Percentiles rank a stretch among this genome's conserved stretches.
phyloP scores from a whole-genome alignment of 2,797 vertebrate genomes.

The Ceryle rudis region DNA sequence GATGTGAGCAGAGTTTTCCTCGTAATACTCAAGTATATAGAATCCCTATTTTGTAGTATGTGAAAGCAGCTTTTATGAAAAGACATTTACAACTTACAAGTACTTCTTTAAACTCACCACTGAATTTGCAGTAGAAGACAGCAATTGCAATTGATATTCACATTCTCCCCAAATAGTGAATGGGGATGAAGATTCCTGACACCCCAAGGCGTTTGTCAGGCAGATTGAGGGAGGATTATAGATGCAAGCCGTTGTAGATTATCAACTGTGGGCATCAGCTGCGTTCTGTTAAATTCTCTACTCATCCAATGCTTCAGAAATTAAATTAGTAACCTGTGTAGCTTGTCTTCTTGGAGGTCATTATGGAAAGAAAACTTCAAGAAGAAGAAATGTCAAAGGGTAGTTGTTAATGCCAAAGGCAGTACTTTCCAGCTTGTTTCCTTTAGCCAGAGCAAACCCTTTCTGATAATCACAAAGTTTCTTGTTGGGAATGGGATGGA shows the following conservation, averaged over 20 bases:
- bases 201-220: background rate
- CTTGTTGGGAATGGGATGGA: background rate
- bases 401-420: background rate
- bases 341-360: background rate
- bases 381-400: background rate
- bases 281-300: background rate
- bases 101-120: background rate
- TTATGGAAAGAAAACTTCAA: background rate
- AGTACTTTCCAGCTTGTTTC: background rate
- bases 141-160: background rate
- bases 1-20: background rate
- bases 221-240: background rate
- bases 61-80: background rate
- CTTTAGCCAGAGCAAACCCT: background rate
- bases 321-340: background rate
- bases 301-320: background rate
- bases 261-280: background rate
- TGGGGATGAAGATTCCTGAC: background rate
- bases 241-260: background rate
- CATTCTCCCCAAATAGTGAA: background rate
- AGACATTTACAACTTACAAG: background rate
- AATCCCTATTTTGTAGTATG: background rate
- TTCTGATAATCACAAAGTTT: background rate
- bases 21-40: fast-evolving
- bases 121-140: background rate